Percentiles rank a stretch among this genome's conserved stretches.
Evolutionary conservation across 2,888 invertebrate genomes (phyloP).

Genomic region (Serripes groenlandicus): DNA sequence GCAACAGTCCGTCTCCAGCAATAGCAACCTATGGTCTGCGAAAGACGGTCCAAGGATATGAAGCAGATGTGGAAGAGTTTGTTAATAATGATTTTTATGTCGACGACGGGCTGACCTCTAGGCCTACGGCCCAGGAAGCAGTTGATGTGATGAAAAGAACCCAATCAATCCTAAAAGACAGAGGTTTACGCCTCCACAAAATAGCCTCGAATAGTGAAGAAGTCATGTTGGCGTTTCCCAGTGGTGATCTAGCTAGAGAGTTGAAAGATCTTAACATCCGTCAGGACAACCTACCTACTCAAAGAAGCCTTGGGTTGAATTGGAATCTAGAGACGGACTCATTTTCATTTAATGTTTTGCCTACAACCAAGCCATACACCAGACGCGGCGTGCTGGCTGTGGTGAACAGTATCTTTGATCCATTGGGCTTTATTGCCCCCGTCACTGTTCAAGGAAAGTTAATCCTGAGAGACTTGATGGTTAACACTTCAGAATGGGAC

Average conservation of each 20-base stretch:
- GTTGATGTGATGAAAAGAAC: slow-evolving; percentile 43
- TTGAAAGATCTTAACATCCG: slow-evolving; percentile 28
- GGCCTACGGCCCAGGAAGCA: slow-evolving; percentile 22
- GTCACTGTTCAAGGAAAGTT: slow-evolving; percentile 33
- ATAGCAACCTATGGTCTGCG: slow-evolving; percentile 21
- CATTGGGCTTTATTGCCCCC: slow-evolving; percentile 45
- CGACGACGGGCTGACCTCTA: slow-evolving; percentile 52
- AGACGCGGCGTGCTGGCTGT: slow-evolving; percentile 34
- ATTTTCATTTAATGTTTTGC: slow-evolving; percentile 13
- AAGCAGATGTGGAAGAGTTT: slow-evolving; percentile 38
- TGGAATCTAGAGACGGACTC: slow-evolving; percentile 35
- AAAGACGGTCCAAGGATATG: slow-evolving; percentile 30
- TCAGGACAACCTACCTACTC: slow-evolving; percentile 2
- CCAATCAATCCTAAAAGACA: slow-evolving; percentile 7
- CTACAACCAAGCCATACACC: slow-evolving; percentile 5
- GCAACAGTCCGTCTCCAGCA: slow-evolving; percentile 19
- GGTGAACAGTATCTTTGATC: slow-evolving; percentile 49
- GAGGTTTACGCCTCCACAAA: slow-evolving; percentile 47
- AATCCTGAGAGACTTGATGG: slow-evolving; percentile 25
- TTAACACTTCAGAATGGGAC: slow-evolving; percentile 41
- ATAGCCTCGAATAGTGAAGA: slow-evolving; percentile 40
- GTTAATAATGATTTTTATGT: slow-evolving; percentile 56
- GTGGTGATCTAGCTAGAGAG: slow-evolving; percentile 41
- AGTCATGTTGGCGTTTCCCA: slow-evolving; percentile 29
- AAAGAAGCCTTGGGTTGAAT: slow-evolving; percentile 38